Conservation (phyloP, 2,797 vertebrate genomes). For the Astyanax mexicanus region DNA sequence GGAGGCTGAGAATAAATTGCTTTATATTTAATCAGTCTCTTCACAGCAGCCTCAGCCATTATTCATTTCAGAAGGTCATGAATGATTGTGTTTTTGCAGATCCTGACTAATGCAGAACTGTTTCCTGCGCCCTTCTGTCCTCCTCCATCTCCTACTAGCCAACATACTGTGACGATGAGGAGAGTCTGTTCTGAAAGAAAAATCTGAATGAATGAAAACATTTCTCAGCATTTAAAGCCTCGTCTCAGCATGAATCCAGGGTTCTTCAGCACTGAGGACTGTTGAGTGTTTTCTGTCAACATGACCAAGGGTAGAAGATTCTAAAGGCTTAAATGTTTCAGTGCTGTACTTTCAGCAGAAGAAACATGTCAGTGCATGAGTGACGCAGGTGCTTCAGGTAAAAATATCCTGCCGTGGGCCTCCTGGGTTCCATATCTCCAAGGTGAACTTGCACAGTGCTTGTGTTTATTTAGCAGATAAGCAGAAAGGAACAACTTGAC, state of each 20-base stretch:
- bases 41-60: neutral
- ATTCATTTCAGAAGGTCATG: constrained; percentile 9
- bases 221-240: neutral
- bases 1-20: neutral
- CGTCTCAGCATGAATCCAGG: neutral
- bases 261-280: neutral
- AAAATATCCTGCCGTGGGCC: constrained; percentile 18
- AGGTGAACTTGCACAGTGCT: constrained; percentile 28
- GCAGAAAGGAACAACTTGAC: neutral
- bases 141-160: neutral
- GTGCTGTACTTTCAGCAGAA: neutral
- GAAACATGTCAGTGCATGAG: neutral
- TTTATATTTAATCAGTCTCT: constrained; percentile 21
- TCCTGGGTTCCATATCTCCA: constrained; percentile 25
- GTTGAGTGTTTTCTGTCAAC: constrained; percentile 1
- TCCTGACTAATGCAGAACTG: neutral
- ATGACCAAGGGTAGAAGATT: neutral
- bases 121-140: neutral
- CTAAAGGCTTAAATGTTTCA: neutral
- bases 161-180: neutral
- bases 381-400: neutral
- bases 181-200: neutral
- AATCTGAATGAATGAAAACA: neutral
- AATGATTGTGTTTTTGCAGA: neutral
- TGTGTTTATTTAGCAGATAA: constrained; percentile 20